These are phyloP conservation scores for Cryptoblepharus egeriae DNA, from an alignment of 2,797 vertebrate species.

Conservation along the genomic window DNA sequence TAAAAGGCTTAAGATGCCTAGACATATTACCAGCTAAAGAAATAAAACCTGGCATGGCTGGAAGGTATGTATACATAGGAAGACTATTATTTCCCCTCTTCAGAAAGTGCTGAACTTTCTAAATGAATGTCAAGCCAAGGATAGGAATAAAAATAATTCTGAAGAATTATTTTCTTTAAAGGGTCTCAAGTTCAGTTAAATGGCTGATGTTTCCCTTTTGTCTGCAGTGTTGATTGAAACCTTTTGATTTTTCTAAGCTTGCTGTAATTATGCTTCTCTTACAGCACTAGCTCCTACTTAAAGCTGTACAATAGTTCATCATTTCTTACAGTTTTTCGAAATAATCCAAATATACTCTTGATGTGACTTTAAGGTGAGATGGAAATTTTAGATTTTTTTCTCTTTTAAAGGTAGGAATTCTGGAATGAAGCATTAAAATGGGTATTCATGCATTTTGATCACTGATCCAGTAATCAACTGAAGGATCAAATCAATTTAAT, in stretches of 20 bases:
- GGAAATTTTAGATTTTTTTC: background rate
- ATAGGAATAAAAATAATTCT: background rate
- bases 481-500: background rate
- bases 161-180: background rate
- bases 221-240: background rate
- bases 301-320: background rate
- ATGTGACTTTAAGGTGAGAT: background rate
- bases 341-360: background rate
- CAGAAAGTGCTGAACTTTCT: background rate
- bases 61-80: background rate
- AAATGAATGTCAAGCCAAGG: background rate
- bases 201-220: background rate
- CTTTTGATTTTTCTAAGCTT: slow-evolving; percentile 6
- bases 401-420: background rate
- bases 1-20: too few species aligned
- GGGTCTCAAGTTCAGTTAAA: background rate
- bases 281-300: background rate
- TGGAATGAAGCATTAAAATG: background rate
- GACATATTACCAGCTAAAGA: background rate
- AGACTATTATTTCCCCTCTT: too few species aligned
- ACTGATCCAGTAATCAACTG: background rate
- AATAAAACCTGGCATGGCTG: background rate
- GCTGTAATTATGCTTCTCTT: background rate
- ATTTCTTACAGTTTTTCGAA: background rate
- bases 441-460: background rate